Evolutionary conservation across 1,140 invertebrate species (phyloP), one percentile per base, ranked within the genome.

Genomic region (Macrobrachium rosenbergii): DNA sequence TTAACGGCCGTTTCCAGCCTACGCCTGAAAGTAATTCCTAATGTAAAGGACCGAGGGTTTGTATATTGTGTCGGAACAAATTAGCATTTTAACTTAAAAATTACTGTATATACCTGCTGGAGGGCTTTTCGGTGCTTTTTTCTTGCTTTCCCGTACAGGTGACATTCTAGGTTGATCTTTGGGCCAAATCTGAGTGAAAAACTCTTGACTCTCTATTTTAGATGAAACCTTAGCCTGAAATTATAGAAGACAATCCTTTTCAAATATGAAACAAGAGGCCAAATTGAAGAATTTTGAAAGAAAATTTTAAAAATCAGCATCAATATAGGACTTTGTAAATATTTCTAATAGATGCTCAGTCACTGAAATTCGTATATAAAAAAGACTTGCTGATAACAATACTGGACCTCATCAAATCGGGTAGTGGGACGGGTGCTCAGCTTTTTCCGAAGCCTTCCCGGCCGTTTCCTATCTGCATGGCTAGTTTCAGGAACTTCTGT

Each of bases 381-480:
- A 5, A 19, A 67, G 11, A n/a, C 37, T 72, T 10, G 52, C 52
- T 52, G 8, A 14, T 23, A n/a, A 14, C 0, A 12, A 28, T 5
- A 28, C 52, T 37, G 37, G 21, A 84, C 82, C 60, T 84, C 82
- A 78, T 84, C 82, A 84, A 84, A 84, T 21, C 82, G 76, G 59
- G 82, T 77, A 60, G 73, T 37, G 60, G 73, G 73, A 43, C 82
- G 82, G 37, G 16, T 63, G 58, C 60, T 78, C 23, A 84, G 59
- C 59, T 83, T 83, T 37, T 77, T 67, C 37, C 82, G 60, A 16
- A 84, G 59, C 64, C 82, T 75, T 45, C 82, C 82, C 0, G 82
- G 73, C 5, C 37, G 73, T 43, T 58, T 67, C 21, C 82, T 76
- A 37, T 84, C 82, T 52, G 52, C 52, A 52, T 5, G 52, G 12